phyloP scores from a whole-genome alignment of 2,797 vertebrate species.

The Enteromius trimaculatus region DNA sequence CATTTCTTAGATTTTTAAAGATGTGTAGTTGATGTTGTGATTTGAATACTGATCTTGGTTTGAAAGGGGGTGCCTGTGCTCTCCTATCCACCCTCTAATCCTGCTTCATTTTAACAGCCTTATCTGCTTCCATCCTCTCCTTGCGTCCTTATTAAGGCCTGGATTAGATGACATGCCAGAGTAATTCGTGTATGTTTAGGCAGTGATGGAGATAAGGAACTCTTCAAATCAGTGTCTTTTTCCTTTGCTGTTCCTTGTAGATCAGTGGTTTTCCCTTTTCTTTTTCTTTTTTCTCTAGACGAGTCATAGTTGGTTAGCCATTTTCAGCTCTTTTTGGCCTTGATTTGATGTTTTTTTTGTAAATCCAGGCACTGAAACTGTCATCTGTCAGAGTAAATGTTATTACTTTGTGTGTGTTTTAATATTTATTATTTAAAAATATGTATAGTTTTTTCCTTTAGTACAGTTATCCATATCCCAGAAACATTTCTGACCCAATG shows the following conservation, averaged over 20 bases:
- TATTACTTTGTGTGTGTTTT: background rate
- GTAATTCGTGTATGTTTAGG: slow-evolving; percentile 40
- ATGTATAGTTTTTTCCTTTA: background rate
- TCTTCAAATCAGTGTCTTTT: background rate
- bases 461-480: background rate
- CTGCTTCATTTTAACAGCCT: slow-evolving; percentile 50
- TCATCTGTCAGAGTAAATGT: background rate
- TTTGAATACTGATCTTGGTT: slow-evolving; percentile 26
- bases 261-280: background rate
- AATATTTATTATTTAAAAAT: background rate
- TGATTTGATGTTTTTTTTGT: background rate
- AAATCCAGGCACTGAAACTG: background rate
- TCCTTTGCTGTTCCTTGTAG: background rate
- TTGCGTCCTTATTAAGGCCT: slow-evolving; percentile 39
- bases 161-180: slow-evolving; percentile 50
- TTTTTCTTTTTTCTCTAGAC: background rate
- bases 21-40: background rate
- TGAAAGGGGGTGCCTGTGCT: slow-evolving; percentile 19
- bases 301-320: background rate
- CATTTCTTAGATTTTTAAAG: background rate
- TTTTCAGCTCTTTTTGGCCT: background rate
- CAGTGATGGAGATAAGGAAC: background rate
- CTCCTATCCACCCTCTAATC: slow-evolving; percentile 23
- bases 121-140: slow-evolving; percentile 24
- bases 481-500: background rate